Conservation (phyloP, 2,888 invertebrate genomes). For the Agrochola lychnidis region DNA sequence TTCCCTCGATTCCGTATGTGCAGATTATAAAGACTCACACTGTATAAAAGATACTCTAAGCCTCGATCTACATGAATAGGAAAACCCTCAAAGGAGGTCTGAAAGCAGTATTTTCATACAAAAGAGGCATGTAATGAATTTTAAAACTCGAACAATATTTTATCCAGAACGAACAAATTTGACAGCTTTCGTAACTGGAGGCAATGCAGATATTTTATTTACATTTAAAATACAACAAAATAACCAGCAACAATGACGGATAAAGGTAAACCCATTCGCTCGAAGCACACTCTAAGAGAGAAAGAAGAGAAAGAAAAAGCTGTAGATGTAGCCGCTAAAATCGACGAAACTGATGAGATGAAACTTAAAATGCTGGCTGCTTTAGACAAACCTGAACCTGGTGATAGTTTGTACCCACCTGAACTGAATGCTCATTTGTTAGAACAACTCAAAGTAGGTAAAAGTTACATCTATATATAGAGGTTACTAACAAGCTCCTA, state of each 20-base stretch:
- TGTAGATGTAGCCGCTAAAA: conserved; percentile 80
- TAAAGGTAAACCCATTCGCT: conserved; percentile 70
- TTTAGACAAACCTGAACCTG: conserved; percentile 81
- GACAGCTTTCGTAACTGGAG: conserved; percentile 26
- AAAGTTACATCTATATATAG: neutral
- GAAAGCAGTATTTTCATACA: neutral
- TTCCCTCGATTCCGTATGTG: no score
- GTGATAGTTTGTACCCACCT: conserved; percentile 90
- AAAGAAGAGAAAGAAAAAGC: conserved; percentile 81
- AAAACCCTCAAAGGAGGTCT: neutral
- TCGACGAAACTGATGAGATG: conserved; percentile 89
- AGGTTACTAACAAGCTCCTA: neutral
- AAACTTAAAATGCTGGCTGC: conserved; percentile 86
- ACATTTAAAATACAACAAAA: conserved; percentile 38
- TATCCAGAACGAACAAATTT: neutral
- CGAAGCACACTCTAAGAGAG: conserved; percentile 64
- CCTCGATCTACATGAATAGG: neutral
- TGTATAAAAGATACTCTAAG: no score
- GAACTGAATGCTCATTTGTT: conserved; percentile 91
- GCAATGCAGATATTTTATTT: conserved; percentile 50
- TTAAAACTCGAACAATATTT: conserved; percentile 56
- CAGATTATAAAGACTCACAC: no score
- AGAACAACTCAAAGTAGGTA: conserved; percentile 89
- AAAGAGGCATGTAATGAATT: conserved; percentile 16
- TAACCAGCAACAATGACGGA: conserved; percentile 69